These are phyloP conservation scores for Cephus runcator DNA, from an alignment of 2,888 invertebrate species.

Conservation along the genomic window DNA sequence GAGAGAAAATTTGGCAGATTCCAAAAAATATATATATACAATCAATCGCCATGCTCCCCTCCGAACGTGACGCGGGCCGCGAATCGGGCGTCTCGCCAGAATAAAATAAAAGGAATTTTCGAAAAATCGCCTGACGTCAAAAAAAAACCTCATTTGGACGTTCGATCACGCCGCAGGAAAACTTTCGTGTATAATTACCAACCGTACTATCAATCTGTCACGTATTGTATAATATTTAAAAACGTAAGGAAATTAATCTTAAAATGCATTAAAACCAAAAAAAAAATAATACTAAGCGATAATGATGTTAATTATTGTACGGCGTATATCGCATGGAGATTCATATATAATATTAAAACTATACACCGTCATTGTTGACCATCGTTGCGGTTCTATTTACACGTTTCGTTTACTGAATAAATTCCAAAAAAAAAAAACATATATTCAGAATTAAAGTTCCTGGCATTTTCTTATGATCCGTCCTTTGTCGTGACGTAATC, in stretches of 20 bases:
- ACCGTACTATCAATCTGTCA: slow-evolving; percentile 2
- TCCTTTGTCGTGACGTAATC: background rate
- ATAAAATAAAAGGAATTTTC: background rate
- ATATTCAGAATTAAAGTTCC: slow-evolving; percentile 37
- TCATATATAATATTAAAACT: slow-evolving; percentile 21
- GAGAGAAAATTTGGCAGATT: background rate
- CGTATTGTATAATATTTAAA: slow-evolving; percentile 22
- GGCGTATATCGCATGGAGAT: slow-evolving; percentile 22
- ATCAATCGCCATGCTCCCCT: background rate
- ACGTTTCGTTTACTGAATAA: slow-evolving; percentile 53
- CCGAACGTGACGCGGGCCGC: background rate
- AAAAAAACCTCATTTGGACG: background rate
- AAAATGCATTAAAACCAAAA: slow-evolving; percentile 31
- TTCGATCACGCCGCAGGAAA: background rate
- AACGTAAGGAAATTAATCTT: slow-evolving; percentile 23
- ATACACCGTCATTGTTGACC: slow-evolving; percentile 55
- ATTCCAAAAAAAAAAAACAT: slow-evolving; percentile 36
- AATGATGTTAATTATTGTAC: slow-evolving; percentile 34
- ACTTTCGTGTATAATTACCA: background rate
- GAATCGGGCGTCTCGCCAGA: background rate
- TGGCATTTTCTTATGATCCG: background rate
- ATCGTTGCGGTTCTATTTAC: slow-evolving; percentile 56
- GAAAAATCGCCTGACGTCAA: background rate
- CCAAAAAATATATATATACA: background rate
- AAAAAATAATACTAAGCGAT: slow-evolving; percentile 30